Base-by-base conservation (phyloP, 2,797 vertebrate species). In the Ceryle rudis region DNA sequence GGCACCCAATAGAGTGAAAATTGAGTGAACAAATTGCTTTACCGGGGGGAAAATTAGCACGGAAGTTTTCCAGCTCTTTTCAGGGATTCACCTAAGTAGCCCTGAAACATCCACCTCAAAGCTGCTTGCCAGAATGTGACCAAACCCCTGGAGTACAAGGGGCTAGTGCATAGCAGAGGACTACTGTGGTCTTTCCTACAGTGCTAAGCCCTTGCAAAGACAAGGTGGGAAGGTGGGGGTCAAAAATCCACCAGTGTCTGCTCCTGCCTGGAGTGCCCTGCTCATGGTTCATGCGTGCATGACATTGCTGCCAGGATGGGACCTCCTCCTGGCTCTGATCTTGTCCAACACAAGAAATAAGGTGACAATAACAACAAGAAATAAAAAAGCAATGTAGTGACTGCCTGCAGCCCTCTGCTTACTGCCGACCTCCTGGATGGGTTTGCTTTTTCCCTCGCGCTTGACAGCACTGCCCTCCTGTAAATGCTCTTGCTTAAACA, bases 251-350 rank as follows among this genome's bases (percentile, higher is more conserved):
- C 33, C 4, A 4, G 42, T 23, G 20, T 46, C 65, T 62, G 81
- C 65, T 91, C 46, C 31, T 4, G 4, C 23, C 44, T 4, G 5
- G 26, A 77, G 60, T 0, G 5, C 31, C 47, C 51, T 84, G 81
- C 25, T 83, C 37, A 25, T 26, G 54, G 52, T 16, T 16, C 35
- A 44, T 0, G 10, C 2, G 2, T 1, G 0, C 1, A 1, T 6
- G 37, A 57, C 71, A 39, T 14, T 41, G 74, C 61, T 54, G 42
- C 21, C 2, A 5, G 73, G 77, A 44, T 2, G 9, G 67, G 35
- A 72, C 54, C 49, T 55, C 44, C 12, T 55, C 44, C 64, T 49
- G 61, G 4, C 62, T 74, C 71, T 35, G 15, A 28, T 35, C 39
- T 72, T 6, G 5, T 21, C 18, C 47, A 75, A 60, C 21, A 28